phyloP scores from a whole-genome alignment of 2,797 vertebrate genomes.

The Arctocebus calabarensis region DNA sequence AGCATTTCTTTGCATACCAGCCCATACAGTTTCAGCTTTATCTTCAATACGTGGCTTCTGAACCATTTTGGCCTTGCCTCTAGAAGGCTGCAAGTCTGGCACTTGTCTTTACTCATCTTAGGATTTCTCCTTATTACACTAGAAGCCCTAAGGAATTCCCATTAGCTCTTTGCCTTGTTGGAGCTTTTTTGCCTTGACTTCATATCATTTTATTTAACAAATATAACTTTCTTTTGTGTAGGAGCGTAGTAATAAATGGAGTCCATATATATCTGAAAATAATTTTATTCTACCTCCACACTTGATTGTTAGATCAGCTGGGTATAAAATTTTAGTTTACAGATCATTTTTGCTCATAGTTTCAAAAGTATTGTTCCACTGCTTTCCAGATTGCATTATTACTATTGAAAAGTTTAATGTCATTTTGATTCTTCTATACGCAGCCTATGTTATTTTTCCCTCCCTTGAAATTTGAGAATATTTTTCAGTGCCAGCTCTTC shows the following conservation, averaged over 20 bases:
- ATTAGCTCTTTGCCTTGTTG: background rate
- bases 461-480: background rate
- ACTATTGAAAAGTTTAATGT: background rate
- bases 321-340: constrained; percentile 48
- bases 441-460: background rate
- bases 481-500: background rate
- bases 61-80: background rate
- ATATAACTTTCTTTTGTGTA: constrained; percentile 1
- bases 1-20: background rate
- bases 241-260: background rate
- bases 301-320: background rate
- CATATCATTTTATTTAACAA: background rate
- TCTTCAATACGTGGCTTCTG: background rate
- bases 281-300: background rate
- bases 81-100: background rate
- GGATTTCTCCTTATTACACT: background rate
- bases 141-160: background rate
- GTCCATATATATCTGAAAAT: background rate
- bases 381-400: constrained; percentile 7
- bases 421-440: background rate
- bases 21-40: background rate
- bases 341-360: background rate
- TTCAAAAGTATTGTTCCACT: background rate
- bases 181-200: background rate
- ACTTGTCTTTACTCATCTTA: background rate